Conservation (phyloP, 2,797 vertebrate species). For the Fistularia tabacaria region DNA sequence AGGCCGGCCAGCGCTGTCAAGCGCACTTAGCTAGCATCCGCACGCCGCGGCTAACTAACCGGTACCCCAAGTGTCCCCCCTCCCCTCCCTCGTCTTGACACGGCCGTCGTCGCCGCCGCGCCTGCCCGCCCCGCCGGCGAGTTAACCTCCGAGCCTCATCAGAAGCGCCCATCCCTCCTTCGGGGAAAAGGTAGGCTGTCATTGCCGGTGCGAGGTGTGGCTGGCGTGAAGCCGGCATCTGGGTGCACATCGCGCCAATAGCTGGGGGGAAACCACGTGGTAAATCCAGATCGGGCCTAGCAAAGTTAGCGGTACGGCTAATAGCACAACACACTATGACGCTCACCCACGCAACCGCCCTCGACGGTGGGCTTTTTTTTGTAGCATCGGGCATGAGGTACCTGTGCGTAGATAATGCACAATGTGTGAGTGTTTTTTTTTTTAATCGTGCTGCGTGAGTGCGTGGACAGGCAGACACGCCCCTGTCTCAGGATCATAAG, state of each 20-base stretch:
- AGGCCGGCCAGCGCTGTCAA: background rate
- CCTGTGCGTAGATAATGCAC: background rate
- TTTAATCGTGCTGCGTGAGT: too few relatives aligned
- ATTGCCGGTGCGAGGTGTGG: conserved; percentile 45
- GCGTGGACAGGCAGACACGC: conserved; percentile 44
- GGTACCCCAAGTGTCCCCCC: too few relatives aligned
- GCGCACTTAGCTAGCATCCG: too few relatives aligned
- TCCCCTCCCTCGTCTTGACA: conserved; percentile 4
- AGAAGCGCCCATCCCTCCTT: background rate
- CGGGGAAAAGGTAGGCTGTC: conserved; percentile 12
- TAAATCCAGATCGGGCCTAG: conserved; percentile 52
- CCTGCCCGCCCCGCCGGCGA: background rate
- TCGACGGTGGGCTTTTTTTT: too few relatives aligned
- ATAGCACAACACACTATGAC: conserved; percentile 21
- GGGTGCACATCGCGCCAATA: conserved; percentile 52
- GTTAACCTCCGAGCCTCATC: background rate
- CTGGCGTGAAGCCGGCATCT: conserved; percentile 56
- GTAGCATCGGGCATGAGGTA: too few relatives aligned
- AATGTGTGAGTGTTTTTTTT: too few relatives aligned
- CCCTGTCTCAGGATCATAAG: conserved; percentile 33
- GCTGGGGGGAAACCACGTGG: conserved; percentile 65
- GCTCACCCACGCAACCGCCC: conserved; percentile 1
- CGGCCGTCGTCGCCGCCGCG: background rate
- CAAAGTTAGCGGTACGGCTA: conserved; percentile 61
- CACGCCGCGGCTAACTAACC: too few relatives aligned